Percentiles rank a stretch among this genome's conserved stretches.
phyloP scores from a whole-genome alignment of 2,797 vertebrate species.

The Anguilla obscura region DNA sequence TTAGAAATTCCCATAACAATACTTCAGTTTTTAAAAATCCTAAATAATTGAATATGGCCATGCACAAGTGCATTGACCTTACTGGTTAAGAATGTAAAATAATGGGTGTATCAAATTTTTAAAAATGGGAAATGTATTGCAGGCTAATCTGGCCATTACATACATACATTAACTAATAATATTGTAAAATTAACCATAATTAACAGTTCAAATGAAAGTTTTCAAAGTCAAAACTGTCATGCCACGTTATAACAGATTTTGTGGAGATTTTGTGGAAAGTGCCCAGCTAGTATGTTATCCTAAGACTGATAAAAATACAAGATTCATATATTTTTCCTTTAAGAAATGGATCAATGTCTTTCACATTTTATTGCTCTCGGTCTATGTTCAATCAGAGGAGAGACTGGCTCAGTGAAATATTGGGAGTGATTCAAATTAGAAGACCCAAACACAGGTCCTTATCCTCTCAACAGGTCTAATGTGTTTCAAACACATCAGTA shows the following conservation, averaged over 20 bases:
- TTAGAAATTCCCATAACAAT: background rate
- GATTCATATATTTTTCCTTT: background rate
- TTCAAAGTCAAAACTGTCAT: background rate
- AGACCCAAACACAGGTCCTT: background rate
- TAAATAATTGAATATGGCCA: background rate
- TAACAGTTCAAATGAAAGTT: background rate
- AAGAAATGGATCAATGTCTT: background rate
- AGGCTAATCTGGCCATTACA: background rate
- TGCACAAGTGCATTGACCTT: background rate
- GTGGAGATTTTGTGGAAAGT: background rate
- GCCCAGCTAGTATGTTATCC: background rate
- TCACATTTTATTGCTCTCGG: background rate
- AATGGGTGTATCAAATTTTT: background rate
- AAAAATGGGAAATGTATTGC: background rate
- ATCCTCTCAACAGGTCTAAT: background rate
- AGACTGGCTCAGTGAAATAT: background rate
- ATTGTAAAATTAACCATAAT: background rate
- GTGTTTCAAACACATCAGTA: background rate
- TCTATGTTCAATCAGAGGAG: background rate
- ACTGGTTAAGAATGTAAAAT: background rate
- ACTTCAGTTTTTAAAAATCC: background rate
- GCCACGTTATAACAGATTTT: background rate
- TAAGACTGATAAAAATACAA: background rate
- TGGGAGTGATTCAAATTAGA: background rate
- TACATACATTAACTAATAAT: background rate